Conservation (phyloP, 2,797 vertebrate species). For the Erethizon dorsatum region DNA sequence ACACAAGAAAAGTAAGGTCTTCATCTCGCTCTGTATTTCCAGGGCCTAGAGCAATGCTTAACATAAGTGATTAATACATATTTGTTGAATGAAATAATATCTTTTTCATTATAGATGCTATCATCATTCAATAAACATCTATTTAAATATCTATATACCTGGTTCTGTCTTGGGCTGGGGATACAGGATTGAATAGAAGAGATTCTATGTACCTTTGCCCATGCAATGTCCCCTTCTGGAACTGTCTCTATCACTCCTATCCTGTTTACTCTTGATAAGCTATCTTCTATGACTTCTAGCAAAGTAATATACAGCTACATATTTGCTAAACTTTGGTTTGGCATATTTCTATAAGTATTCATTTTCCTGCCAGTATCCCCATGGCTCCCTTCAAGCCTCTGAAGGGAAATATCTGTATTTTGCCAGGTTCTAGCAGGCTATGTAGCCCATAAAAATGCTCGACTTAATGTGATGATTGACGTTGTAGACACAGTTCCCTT, state of each 20-base stretch:
- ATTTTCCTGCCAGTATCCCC: not conserved
- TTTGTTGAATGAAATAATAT: not conserved
- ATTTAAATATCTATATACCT: fast-evolving
- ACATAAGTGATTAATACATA: not conserved
- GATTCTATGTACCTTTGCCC: not conserved
- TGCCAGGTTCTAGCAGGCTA: not conserved
- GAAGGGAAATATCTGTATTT: not conserved
- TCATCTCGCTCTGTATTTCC: not conserved
- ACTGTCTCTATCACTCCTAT: fast-evolving
- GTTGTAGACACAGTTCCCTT: not conserved
- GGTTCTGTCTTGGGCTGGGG: not conserved
- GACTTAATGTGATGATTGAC: not conserved
- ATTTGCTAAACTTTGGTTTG: not conserved
- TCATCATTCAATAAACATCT: not conserved
- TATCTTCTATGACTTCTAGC: not conserved
- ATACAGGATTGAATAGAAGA: not conserved
- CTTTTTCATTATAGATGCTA: not conserved
- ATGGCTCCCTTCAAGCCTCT: not conserved
- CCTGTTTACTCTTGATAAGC: not conserved
- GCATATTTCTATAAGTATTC: fast-evolving
- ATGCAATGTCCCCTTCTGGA: not conserved
- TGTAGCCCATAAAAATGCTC: not conserved
- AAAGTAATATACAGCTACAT: not conserved
- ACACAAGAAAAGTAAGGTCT: not conserved
- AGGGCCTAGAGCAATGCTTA: not conserved